phyloP scores from a whole-genome alignment of 2,888 invertebrate species.

The Drosophila quinaria region DNA sequence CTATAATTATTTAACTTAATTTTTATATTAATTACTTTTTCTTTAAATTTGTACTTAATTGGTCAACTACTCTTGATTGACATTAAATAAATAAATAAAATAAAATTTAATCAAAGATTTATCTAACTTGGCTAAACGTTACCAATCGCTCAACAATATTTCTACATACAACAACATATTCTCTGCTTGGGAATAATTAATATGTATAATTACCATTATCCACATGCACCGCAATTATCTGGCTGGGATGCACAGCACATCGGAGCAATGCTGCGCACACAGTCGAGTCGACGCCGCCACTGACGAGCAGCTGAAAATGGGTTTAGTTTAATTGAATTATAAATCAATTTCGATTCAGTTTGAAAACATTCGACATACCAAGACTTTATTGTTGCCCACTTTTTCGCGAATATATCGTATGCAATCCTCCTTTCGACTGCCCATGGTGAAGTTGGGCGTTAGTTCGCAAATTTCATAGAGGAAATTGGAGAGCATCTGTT shows the following conservation, averaged over 20 bases:
- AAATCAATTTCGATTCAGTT: neutral
- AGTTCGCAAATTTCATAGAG: constrained; percentile 96
- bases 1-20: too few species aligned
- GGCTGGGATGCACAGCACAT: constrained; percentile 94
- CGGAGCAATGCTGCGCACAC: constrained; percentile 98
- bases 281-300: constrained; percentile 99
- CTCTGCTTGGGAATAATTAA: neutral
- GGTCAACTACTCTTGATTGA: too few species aligned
- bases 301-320: constrained; percentile 91
- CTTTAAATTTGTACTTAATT: too few species aligned
- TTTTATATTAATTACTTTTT: too few species aligned
- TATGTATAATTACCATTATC: constrained; percentile 92
- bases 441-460: constrained; percentile 94
- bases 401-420: constrained; percentile 95
- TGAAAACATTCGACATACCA: constrained; percentile 88
- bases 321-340: neutral
- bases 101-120: too few species aligned
- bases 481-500: constrained; percentile 97
- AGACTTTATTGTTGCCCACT: constrained; percentile 96
- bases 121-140: too few species aligned
- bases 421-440: constrained; percentile 94
- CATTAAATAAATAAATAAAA: too few species aligned
- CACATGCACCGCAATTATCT: constrained; percentile 98
- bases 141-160: too few species aligned
- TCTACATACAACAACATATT: too few species aligned